Base-by-base conservation (phyloP, 2,888 invertebrate genomes). In the Luffia ferchaultella region DNA sequence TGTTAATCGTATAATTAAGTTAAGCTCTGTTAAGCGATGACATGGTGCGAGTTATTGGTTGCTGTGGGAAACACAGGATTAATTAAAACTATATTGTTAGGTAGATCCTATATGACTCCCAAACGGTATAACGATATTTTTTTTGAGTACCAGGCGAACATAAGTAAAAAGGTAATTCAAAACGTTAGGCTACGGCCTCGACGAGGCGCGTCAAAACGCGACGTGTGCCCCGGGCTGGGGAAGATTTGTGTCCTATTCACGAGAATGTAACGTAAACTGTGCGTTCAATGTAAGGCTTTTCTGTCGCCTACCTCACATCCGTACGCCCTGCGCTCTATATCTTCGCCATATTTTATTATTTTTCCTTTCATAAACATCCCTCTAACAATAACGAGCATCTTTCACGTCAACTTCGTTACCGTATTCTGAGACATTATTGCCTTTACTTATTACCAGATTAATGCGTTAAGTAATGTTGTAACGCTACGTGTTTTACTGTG, bases 211-310 rank as follows among this genome's bases (percentile, higher is more conserved):
- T n/a, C n/a, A n/a, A n/a, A n/a, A n/a, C n/a, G n/a, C n/a, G n/a
- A n/a, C n/a, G n/a, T n/a, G n/a, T n/a, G n/a, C 58, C 57, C 58
- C 59, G 57, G 60, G 58, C 59, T 54, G 50, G 50, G 58, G 58
- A 60, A 64, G 62, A 70, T 68, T 67, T 66, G 64, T 65, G 62
- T 62, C 61, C 62, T 64, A 57, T 61, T 61, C 58, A 50, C 62
- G 55, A 59, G 59, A 61, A 62, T 18, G 48, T 41, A 20, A 48
- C 42, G 42, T 42, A 48, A 48, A 42, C 48, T 41, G 30, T 30
- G 17, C 46, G 42, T 42, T 7, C 48, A 5, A 30, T 12, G 30
- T 47, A 30, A 3, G 30, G 5, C n/a, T n/a, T n/a, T n/a, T n/a
- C 5, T 12, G 30, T 12, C 30, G 30, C 30, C 30, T 30, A 12